Percentiles rank a stretch among this genome's conserved stretches.
These are phyloP conservation scores for Volucella bombylans DNA, from an alignment of 2,888 invertebrate genomes.

Conservation along the genomic window DNA sequence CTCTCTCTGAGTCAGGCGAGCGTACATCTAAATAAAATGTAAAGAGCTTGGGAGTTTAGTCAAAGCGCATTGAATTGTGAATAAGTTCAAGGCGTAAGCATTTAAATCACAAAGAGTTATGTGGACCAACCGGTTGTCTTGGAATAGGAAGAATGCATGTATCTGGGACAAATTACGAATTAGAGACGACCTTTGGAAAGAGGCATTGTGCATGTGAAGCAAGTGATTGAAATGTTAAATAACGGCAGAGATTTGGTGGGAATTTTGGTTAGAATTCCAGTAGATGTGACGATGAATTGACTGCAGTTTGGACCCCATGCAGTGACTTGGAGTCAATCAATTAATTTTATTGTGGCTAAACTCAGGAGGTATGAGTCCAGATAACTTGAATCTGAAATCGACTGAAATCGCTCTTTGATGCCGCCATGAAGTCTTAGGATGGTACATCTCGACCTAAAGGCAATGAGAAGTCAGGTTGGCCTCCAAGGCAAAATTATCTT, in stretches of 20 bases:
- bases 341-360: too few species aligned
- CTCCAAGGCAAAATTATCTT: too few species aligned
- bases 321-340: too few species aligned
- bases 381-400: too few species aligned
- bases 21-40: slow-evolving; percentile 20
- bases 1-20: neutral
- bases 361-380: too few species aligned
- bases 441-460: too few species aligned
- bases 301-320: too few species aligned
- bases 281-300: neutral
- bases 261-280: neutral
- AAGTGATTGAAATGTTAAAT: slow-evolving; percentile 22
- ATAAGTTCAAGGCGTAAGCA: slow-evolving; percentile 36
- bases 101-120: slow-evolving; percentile 38
- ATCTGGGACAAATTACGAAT: slow-evolving; percentile 50
- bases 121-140: slow-evolving; percentile 31
- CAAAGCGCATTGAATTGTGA: slow-evolving; percentile 13
- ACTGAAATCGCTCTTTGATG: too few species aligned
- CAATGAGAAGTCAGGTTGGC: too few species aligned
- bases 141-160: slow-evolving; percentile 39
- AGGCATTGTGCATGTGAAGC: neutral
- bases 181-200: slow-evolving; percentile 18
- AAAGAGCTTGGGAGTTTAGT: slow-evolving; percentile 18
- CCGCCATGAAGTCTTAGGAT: too few species aligned
- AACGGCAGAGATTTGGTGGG: neutral